phyloP scores from a whole-genome alignment of 2,797 vertebrate species.

The Gallirallus australis region DNA sequence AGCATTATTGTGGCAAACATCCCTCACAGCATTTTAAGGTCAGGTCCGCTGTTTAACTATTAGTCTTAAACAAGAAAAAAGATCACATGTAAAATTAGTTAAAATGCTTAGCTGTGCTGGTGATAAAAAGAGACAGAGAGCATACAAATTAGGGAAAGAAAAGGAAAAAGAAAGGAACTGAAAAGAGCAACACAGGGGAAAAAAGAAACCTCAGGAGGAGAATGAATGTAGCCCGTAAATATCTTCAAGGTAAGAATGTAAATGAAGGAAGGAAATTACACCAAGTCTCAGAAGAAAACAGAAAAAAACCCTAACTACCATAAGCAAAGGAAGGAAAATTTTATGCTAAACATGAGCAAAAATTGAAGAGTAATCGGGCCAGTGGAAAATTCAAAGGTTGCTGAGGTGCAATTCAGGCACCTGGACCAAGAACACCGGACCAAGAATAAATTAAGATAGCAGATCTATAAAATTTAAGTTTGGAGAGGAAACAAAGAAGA shows the following conservation, averaged over 20 bases:
- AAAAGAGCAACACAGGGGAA: not conserved
- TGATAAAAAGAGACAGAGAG: not conserved
- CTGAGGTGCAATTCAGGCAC: not conserved
- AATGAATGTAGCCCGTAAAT: conserved; percentile 40
- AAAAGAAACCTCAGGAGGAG: conserved; percentile 42
- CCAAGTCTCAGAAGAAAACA: conserved; percentile 61
- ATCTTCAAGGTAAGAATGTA: conserved; percentile 58
- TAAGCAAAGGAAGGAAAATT: conserved; percentile 73
- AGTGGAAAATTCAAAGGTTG: conserved; percentile 31
- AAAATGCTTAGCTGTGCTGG: not conserved
- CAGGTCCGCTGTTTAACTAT: not conserved
- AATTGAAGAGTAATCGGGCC: conserved; percentile 61
- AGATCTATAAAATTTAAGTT: not conserved
- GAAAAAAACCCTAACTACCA: conserved; percentile 65
- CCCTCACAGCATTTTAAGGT: not conserved
- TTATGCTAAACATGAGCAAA: conserved; percentile 69
- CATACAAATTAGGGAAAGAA: not conserved
- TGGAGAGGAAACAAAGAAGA: not conserved
- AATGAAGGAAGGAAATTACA: conserved; percentile 48
- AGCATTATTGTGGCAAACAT: not conserved
- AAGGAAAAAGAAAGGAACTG: not conserved
- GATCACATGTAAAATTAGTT: not conserved
- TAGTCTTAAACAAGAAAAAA: not conserved
- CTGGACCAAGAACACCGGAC: not conserved
- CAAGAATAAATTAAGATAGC: not conserved